A percentile compares a stretch with the other conserved stretches of the same genome.
These are phyloP conservation scores for Chrysodeixis includens DNA, from an alignment of 2,888 invertebrate genomes.

Conservation along the genomic window DNA sequence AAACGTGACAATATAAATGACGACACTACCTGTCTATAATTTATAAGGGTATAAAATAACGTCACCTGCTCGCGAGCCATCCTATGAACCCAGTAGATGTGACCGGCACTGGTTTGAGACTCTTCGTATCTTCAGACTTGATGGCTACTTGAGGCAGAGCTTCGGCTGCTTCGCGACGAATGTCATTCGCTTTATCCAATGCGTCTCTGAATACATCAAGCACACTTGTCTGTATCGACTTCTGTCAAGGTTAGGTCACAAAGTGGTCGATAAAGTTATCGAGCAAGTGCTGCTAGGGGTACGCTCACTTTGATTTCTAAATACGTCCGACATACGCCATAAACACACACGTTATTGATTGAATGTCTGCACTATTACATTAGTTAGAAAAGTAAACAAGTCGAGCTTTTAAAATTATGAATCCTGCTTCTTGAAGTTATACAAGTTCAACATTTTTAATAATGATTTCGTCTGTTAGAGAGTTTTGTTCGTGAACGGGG, in stretches of 20 bases:
- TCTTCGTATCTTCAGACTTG: slow-evolving; percentile 67
- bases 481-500: slow-evolving; percentile 56
- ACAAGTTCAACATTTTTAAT: slow-evolving; percentile 48
- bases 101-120: slow-evolving; percentile 81
- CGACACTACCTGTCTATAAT: too few relatives aligned
- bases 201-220: slow-evolving; percentile 63
- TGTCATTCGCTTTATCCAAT: slow-evolving; percentile 66
- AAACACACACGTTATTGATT: slow-evolving; percentile 28
- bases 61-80: slow-evolving; percentile 80
- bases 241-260: slow-evolving; percentile 41
- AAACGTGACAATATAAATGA: too few relatives aligned
- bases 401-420: background rate
- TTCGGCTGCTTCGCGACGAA: slow-evolving; percentile 68
- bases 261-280: slow-evolving; percentile 42
- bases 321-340: slow-evolving; percentile 16
- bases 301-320: slow-evolving; percentile 25
- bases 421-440: slow-evolving; percentile 1
- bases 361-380: slow-evolving; percentile 10
- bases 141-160: slow-evolving; percentile 62
- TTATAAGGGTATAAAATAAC: too few relatives aligned
- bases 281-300: slow-evolving; percentile 15
- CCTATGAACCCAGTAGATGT: slow-evolving; percentile 80
- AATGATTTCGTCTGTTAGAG: slow-evolving; percentile 47
- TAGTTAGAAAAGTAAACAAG: background rate
- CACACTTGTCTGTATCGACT: slow-evolving; percentile 13